Evolutionary conservation across 2,797 vertebrate species (phyloP).

Genomic region (Tenualosa ilisha): DNA sequence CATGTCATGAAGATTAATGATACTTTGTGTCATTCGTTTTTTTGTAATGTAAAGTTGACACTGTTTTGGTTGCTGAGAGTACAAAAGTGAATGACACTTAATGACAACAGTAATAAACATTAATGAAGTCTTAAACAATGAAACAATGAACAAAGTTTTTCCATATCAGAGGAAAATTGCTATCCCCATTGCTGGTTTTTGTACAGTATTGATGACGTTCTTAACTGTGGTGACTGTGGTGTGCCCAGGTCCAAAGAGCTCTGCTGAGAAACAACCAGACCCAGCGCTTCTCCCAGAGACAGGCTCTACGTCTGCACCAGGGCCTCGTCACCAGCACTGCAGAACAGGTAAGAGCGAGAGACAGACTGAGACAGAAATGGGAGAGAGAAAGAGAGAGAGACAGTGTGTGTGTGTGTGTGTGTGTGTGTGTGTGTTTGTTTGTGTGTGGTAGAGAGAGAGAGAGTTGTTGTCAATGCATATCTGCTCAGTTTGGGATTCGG

Average conservation of each 20-base stretch:
- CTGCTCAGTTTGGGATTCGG: background rate
- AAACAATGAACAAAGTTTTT: no score
- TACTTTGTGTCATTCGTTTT: no score
- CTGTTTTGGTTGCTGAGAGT: no score
- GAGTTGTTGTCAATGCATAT: background rate
- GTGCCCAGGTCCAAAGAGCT: conserved; percentile 84
- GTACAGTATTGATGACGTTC: background rate
- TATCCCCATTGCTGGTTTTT: background rate
- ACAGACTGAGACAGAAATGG: background rate
- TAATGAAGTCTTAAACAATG: no score
- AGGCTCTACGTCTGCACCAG: conserved; percentile 87
- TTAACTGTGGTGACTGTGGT: background rate
- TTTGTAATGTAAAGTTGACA: no score
- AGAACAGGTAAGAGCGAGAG: conserved; percentile 77
- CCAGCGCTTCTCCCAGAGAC: conserved; percentile 87
- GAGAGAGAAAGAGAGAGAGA: background rate
- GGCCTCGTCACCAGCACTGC: conserved; percentile 91
- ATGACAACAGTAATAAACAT: no score
- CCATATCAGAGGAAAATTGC: background rate
- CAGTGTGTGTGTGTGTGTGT: no score
- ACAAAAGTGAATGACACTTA: no score
- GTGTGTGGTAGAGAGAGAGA: background rate
- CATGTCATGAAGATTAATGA: no score
- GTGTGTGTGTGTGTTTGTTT: no score
- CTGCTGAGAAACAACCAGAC: conserved; percentile 91